Base-by-base conservation (phyloP, 2,888 invertebrate species). In the Eilema caniola region DNA sequence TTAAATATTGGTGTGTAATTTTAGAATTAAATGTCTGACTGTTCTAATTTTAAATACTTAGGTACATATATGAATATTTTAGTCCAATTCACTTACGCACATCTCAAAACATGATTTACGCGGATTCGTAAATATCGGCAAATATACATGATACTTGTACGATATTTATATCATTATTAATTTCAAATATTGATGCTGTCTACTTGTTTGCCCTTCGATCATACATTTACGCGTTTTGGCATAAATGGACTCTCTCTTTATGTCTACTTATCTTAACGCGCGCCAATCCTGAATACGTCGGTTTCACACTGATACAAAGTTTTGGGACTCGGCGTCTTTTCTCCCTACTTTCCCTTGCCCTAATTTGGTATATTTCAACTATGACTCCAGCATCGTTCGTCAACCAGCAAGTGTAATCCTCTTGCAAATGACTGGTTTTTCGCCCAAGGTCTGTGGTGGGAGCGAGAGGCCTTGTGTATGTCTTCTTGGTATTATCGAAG, bases 11-110 rank as follows among this genome's bases (percentile, higher is more conserved):
- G 20, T 47, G 25, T 24, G 25, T 20, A 25, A 25, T 47, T 24
- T 11, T 23, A 56, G 47, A 56, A 33, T 31, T 65, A 14, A 33
- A 66, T 66, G 65, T 47, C 47, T 65, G 65, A 65, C 24, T 24
- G 66, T 41, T 59, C 12, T 60, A 41, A 31, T 65, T 56, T 33
- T 57, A 47, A 62, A 62, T 59, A 47, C 20, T 47, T 47, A 47
- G 47, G 47, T 47, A 47, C 20, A 20, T 47, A 33, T 65, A 57
- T 31, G 12, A n/a, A 64, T 31, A n/a, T 64, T n/a, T 64, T 53
- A 28, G 28, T 14, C 24, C 31, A 64, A 63, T 12, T 25, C 63
- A 25, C 5, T 12, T 14, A 64, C 53, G 28, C 64, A 64, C 53
- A 53, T 14, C 3, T 16, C 25, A 1, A 47, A 41, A n/a, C 11